phyloP scores from a whole-genome alignment of 2,113 vertebrate genomes.

The Gymnorhina tibicen region DNA sequence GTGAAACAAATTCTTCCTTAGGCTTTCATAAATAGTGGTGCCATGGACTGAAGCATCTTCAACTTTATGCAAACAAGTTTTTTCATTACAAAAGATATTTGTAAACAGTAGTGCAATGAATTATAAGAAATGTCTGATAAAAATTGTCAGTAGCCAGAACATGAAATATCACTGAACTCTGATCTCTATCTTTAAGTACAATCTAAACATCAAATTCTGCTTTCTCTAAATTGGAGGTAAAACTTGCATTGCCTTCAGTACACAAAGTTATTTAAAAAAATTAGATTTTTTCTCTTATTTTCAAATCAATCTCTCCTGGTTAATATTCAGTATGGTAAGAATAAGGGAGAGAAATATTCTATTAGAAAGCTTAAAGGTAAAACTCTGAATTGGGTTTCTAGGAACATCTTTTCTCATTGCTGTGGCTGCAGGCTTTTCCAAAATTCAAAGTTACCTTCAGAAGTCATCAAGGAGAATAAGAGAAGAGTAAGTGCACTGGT shows the following conservation, averaged over 20 bases:
- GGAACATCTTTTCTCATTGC: not conserved
- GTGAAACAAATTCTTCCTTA: not conserved
- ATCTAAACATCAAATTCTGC: not conserved
- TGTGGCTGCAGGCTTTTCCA: not conserved
- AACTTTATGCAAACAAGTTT: not conserved
- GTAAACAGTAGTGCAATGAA: not conserved
- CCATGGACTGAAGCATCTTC: not conserved
- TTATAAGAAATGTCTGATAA: not conserved
- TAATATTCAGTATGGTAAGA: not conserved
- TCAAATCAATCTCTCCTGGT: not conserved
- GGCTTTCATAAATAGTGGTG: not conserved
- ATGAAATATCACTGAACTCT: not conserved
- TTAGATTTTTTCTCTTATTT: not conserved
- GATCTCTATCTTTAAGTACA: not conserved
- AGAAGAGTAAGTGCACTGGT: not conserved
- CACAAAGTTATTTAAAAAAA: not conserved
- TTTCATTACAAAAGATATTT: conserved; percentile 11
- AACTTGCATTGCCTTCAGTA: not conserved
- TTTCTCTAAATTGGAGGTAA: not conserved
- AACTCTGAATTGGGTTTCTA: not conserved
- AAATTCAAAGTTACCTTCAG: not conserved
- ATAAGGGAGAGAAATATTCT: not conserved
- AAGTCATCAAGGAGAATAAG: not conserved
- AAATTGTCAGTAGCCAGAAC: not conserved
- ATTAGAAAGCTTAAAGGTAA: not conserved